Evolutionary conservation across 2,113 vertebrate genomes (phyloP), one percentile per base, ranked within the genome.

Genomic region (Prinia subflava): DNA sequence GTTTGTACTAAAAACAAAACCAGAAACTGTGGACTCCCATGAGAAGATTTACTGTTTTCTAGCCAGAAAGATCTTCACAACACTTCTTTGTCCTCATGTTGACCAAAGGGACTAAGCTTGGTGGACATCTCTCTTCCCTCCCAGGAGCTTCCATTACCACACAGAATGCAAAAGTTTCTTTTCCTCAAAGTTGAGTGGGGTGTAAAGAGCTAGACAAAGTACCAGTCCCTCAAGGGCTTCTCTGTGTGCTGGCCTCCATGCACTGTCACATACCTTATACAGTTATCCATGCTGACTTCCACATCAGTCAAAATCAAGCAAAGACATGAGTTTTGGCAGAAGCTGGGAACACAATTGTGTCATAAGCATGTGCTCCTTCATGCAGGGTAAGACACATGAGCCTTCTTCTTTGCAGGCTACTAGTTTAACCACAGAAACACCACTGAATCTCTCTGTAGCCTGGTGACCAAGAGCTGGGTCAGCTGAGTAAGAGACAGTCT

Each of bases 1-100:
- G 71, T 93, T 94, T 95, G 68, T 63, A 88, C 86, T 86, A 92
- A 74, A 91, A 93, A 93, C 90, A 95, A 96, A 96, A 80, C 63
- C 55, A 90, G 88, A 88, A 94, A 87, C 83, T 86, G 76, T 24
- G 16, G 76, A 77, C 10, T 83, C 68, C 42, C 46, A 67, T 81
- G 68, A 95, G 94, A 86, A 90, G 55, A 41, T 83, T 91, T 90
- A 92, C 79, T 96, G 95, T 94, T 90, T 93, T 60, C 76, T 63
- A 83, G 94, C 80, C 90, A 96, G 82, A 94, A 89, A 55, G 25
- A 16, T 77, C 76, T 57, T 83, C n/a, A 90, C 37, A 96, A 86
- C 70, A 81, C 47, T 83, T 13, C 71, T 93, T 95, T 95, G 90
- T 93, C 81, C 86, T 82, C 9, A 3, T 12, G 10, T 15, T 83